Evolutionary conservation across 1,140 invertebrate species (phyloP).

Genomic region (Drosophila miranda): DNA sequence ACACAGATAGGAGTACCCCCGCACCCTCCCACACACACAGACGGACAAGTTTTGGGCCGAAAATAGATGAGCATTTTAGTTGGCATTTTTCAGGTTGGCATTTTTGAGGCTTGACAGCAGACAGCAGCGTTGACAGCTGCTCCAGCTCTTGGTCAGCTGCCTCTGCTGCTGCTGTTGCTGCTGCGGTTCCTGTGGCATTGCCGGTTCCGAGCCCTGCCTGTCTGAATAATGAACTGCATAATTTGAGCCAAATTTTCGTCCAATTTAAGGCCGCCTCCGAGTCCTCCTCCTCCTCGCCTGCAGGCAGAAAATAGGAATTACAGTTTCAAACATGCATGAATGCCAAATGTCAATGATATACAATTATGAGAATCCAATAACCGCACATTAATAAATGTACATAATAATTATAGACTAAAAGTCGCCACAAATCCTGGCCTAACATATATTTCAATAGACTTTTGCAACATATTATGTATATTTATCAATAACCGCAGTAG

Average conservation of each 20-base stretch:
- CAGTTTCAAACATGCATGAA: constrained; percentile 30
- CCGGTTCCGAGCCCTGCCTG: not conserved
- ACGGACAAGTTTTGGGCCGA: constrained; percentile 1
- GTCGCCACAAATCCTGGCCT: not conserved
- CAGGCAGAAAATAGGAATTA: constrained; percentile 28
- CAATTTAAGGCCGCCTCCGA: constrained; percentile 8
- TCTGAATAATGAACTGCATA: constrained; percentile 51
- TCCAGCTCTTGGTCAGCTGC: constrained; percentile 4
- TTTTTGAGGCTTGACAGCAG: constrained; percentile 42
- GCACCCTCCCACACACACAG: constrained; percentile 1
- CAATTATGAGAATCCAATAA: constrained; percentile 13
- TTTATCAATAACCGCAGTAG: no score
- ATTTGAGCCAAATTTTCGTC: constrained; percentile 38
- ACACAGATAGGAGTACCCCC: not conserved
- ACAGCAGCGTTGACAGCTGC: constrained; percentile 32
- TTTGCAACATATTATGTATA: not conserved
- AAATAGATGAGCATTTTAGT: constrained; percentile 43
- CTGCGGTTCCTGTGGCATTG: constrained; percentile 35
- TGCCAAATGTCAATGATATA: constrained; percentile 18
- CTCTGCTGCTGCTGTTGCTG: constrained; percentile 5
- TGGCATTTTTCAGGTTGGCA: constrained; percentile 52
- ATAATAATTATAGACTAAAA: constrained; percentile 23
- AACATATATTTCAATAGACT: not conserved
- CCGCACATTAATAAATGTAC: constrained; percentile 19
- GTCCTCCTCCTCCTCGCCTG: no score